A percentile compares a stretch with the other conserved stretches of the same genome.
Conservation (phyloP, 2,888 invertebrate genomes). For the Netelia virgata region DNA sequence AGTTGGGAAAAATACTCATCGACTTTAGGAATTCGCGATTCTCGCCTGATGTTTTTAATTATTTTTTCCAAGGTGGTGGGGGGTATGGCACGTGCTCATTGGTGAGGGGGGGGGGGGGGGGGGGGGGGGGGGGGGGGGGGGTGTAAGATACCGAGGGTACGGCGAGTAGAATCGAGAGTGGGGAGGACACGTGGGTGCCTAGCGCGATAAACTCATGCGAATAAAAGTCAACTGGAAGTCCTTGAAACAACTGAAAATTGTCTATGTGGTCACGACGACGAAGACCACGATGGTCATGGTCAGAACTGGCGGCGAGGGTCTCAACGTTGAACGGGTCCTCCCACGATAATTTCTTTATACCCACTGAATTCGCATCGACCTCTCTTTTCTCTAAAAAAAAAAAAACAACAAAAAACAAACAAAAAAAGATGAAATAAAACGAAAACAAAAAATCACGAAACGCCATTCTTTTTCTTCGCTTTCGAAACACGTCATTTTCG, state of each 20-base stretch:
- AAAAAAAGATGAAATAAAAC: not conserved
- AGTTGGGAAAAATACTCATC: slow-evolving; percentile 41
- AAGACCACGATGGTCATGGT: slow-evolving; percentile 65
- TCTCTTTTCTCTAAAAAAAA: slow-evolving; percentile 35
- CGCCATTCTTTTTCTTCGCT: slow-evolving; percentile 10
- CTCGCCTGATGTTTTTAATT: slow-evolving; percentile 29
- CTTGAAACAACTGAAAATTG: slow-evolving; percentile 66
- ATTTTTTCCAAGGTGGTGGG: not conserved
- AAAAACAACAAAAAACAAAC: slow-evolving; percentile 3
- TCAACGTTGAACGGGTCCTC: slow-evolving; percentile 64
- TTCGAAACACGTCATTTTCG: slow-evolving; percentile 37
- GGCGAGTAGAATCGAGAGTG: slow-evolving; percentile 18
- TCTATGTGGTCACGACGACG: slow-evolving; percentile 49
- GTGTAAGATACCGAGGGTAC: slow-evolving; percentile 26
- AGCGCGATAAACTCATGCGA: slow-evolving; percentile 44
- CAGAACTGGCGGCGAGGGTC: slow-evolving; percentile 55
- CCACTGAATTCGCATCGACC: slow-evolving; percentile 54
- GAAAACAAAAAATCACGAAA: not conserved
- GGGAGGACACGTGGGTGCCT: slow-evolving; percentile 53
- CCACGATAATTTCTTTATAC: slow-evolving; percentile 67
- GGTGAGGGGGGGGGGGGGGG: too few species aligned
- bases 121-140: too few species aligned
- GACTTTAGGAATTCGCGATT: slow-evolving; percentile 39
- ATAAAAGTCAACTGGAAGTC: slow-evolving; percentile 64
- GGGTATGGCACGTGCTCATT: slow-evolving; percentile 31